Percentiles rank a stretch among this genome's conserved stretches.
These are phyloP conservation scores for Conopomorpha cramerella DNA, from an alignment of 1,140 invertebrate species.

Conservation along the genomic window DNA sequence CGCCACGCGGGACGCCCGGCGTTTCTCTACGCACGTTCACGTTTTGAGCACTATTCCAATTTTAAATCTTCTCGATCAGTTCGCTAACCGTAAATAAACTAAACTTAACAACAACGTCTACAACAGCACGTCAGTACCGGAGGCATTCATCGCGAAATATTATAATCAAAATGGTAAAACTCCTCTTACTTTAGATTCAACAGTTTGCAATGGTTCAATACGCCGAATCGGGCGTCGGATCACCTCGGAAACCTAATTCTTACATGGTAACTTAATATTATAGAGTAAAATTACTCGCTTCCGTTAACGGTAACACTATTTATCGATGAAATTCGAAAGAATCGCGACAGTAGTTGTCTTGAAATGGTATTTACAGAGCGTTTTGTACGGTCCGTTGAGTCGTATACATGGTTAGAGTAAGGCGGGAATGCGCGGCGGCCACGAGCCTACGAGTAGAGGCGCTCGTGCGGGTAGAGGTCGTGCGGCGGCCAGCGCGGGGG, in stretches of 20 bases:
- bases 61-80: too few relatives aligned
- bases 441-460: constrained; percentile 31
- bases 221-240: constrained; percentile 28
- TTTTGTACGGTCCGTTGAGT: constrained; percentile 22
- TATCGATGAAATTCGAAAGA: constrained; percentile 31
- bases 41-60: too few relatives aligned
- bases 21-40: too few relatives aligned
- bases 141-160: constrained; percentile 59
- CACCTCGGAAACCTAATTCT: constrained; percentile 41
- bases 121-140: constrained; percentile 37
- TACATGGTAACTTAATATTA: constrained; percentile 59
- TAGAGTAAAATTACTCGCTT: constrained; percentile 49
- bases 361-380: constrained; percentile 49
- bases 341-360: constrained; percentile 36
- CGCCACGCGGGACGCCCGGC: too few relatives aligned
- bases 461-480: constrained; percentile 33
- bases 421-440: constrained; percentile 7
- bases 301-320: constrained; percentile 47
- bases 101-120: constrained; percentile 49
- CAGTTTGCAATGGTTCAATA: constrained; percentile 47
- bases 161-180: constrained; percentile 52
- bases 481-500: constrained; percentile 32
- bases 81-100: constrained; percentile 54
- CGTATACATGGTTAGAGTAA: constrained; percentile 24
- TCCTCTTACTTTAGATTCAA: constrained; percentile 49